Evolutionary conservation across 2,113 vertebrate species (phyloP), one percentile per base, ranked within the genome.

Genomic region (Thryonomys swinderianus): DNA sequence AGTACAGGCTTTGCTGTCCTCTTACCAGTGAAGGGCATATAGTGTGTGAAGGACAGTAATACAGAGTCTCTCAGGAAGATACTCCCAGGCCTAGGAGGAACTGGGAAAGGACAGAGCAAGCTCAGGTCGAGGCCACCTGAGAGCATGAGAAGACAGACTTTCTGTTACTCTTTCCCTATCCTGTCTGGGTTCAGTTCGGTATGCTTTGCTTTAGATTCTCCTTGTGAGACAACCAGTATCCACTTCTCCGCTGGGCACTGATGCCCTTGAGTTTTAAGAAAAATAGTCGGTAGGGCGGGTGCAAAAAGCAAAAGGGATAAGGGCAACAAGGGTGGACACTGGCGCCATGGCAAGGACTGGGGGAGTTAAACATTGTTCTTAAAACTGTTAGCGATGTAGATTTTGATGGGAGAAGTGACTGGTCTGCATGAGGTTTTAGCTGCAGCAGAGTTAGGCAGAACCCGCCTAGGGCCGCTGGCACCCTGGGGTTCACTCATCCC

Each of bases 401-500:
- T 14, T 40, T 45, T 27, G 45, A 37, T n/a, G 16, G 67, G 34
- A 42, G 27, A 64, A 64, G 6, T 17, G 23, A 4, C 48, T 51
- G 57, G 18, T 85, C 51, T 88, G 59, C n/a, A 9, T 18, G 5
- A 55, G 32, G 25, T 78, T 82, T 67, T 82, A 57, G 20, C 25
- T 42, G 4, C 3, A 53, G 23, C 42, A 51, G 21, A 5, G 71
- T n/a, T 73, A 5, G 57, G 34, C 6, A 20, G 18, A 55, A 14
- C 0, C 2, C 4, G 7, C 11, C 14, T 25, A 12, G 59, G 45
- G 7, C 11, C 45, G 32, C 62, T 17, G 8, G 1, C 7, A 67
- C 20, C 34, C 2, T 9, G 57, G 62, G 14, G 30, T 1, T 80
- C 14, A 7, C 51, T 27, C 0, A 57, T 17, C 16, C 23, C 12